Conservation (phyloP, 2,797 vertebrate genomes). For the Oreochromis grahami region DNA sequence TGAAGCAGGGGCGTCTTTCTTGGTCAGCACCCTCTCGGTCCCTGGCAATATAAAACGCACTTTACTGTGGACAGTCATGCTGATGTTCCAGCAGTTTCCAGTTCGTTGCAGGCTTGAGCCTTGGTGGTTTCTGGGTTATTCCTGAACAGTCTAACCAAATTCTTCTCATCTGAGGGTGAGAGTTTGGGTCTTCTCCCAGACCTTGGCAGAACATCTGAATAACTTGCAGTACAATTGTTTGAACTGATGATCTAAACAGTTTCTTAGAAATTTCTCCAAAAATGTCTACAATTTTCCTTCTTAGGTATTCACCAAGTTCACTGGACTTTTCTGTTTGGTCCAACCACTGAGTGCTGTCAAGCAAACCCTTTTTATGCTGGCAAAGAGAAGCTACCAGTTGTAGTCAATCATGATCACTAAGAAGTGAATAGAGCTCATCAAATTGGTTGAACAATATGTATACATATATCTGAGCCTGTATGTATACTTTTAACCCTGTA, state of each 20-base stretch:
- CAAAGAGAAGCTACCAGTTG: not conserved
- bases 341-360: not conserved
- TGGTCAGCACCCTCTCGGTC: not conserved
- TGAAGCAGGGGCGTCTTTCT: not conserved
- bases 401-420: not conserved
- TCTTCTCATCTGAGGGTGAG: not conserved
- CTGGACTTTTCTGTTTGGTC: not conserved
- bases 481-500: not conserved
- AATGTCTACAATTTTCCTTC: not conserved
- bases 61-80: not conserved
- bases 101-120: not conserved
- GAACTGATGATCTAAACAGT: not conserved
- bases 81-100: not conserved
- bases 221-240: too few species aligned
- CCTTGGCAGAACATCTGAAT: not conserved
- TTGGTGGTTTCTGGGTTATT: not conserved
- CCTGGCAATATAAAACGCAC: not conserved
- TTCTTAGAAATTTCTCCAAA: not conserved
- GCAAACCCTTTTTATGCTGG: not conserved
- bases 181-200: not conserved
- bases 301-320: not conserved
- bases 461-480: not conserved
- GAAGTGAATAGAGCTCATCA: not conserved
- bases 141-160: not conserved
- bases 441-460: not conserved